Evolutionary conservation across 2,113 vertebrate species (phyloP).

Genomic region (Brachypodius melanocephalos): DNA sequence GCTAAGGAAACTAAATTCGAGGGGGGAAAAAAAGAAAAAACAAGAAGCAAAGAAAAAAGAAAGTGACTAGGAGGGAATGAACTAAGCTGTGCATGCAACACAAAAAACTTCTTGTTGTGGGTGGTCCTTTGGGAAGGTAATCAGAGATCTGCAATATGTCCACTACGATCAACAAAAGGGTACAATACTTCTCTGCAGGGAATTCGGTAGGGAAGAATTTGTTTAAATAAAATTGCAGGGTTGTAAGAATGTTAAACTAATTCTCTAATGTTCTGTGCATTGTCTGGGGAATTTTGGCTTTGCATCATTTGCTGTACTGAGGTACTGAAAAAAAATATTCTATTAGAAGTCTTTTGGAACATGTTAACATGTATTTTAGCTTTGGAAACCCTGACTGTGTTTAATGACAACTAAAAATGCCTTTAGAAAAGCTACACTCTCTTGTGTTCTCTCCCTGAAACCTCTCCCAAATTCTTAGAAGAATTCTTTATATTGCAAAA

Average conservation of each 20-base stretch:
- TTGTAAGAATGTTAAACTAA: slow-evolving; percentile 73
- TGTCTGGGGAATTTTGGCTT: slow-evolving; percentile 62
- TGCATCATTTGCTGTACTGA: slow-evolving; percentile 65
- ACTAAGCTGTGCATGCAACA: slow-evolving; percentile 79
- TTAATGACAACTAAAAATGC: slow-evolving; percentile 33
- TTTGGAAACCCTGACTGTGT: slow-evolving; percentile 41
- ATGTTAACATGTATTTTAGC: slow-evolving; percentile 57
- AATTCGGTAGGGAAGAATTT: slow-evolving; percentile 66
- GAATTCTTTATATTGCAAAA: not conserved
- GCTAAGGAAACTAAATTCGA: slow-evolving; percentile 60
- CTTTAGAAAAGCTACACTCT: not conserved
- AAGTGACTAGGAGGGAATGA: slow-evolving; percentile 63
- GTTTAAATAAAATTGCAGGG: slow-evolving; percentile 79
- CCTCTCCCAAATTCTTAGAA: not conserved
- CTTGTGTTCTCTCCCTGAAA: not conserved
- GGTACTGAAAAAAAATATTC: slow-evolving; percentile 65
- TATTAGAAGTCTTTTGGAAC: slow-evolving; percentile 58
- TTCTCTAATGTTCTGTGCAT: slow-evolving; percentile 71
- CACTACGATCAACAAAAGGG: slow-evolving; percentile 80
- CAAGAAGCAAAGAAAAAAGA: slow-evolving; percentile 73
- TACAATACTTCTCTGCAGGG: slow-evolving; percentile 72
- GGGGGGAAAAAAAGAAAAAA: rapidly evolving
- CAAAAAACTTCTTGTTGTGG: slow-evolving; percentile 90
- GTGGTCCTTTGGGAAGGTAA: slow-evolving; percentile 83
- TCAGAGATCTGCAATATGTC: slow-evolving; percentile 82